Base-by-base conservation (phyloP, 1,140 invertebrate genomes). In the Bombus turneri region DNA sequence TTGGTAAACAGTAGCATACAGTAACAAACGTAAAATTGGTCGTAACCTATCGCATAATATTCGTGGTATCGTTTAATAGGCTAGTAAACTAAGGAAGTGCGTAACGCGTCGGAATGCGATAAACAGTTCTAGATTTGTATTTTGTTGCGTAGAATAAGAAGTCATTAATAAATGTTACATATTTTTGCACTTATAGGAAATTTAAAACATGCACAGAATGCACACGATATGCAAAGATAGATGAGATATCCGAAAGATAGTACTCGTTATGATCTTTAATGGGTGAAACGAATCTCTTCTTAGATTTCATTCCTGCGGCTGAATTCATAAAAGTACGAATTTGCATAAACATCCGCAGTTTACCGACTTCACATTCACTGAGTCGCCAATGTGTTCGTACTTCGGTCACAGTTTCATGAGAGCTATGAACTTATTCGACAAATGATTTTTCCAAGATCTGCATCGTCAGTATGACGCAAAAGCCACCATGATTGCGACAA, bases 51-150 rank as follows among this genome's bases (percentile, higher is more conserved):
- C 73, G 31, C n/a, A 34, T 57, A 53, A 83, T 41, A 39, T 1
- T n/a, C n/a, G 22, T n/a, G 28, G 43, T 66, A 77, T 34, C 34
- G 28, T 83, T 15, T 77, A 77, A 77, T 68, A n/a, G 64, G 64
- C n/a, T 57, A 83, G n/a, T 69, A 83, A 78, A 83, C 28, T 39
- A 69, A 41, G 34, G 34, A 57, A 22, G 22, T 37, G 34, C 9
- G 8, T 69, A 64, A 43, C 74, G 25, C 31, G 31, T 25, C 28
- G 41, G 59, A 68, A 83, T 83, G 62, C 18, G 39, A 25, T 13
- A 12, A 10, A 8, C 3, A 77, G 3, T 34, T 22, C 37, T 39
- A 57, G n/a, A 76, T 31, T 83, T 34, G 37, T 9, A 12, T 22
- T 9, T 34, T n/a, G 12, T 28, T 62, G 1, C 12, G 3, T 62